A percentile compares a stretch with the other conserved stretches of the same genome.
These are phyloP conservation scores for Chrysogorgia sp. DNA, from an alignment of 92 coral and sea anemone species.

Conservation along the genomic window DNA sequence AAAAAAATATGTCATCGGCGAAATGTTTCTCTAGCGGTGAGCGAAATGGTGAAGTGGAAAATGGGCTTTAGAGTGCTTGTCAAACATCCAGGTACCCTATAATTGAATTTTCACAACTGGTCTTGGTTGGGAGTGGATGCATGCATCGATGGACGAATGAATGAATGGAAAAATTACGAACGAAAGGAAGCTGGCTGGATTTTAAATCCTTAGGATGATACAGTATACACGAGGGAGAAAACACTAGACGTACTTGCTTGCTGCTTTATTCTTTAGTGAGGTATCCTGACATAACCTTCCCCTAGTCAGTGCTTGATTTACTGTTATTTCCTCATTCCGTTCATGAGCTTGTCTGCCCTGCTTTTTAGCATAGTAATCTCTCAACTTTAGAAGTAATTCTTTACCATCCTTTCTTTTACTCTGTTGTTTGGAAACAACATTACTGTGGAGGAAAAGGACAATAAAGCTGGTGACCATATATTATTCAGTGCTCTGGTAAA, in stretches of 20 bases:
- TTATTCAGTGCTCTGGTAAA: not conserved
- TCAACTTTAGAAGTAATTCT: conserved; percentile 10
- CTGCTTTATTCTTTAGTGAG: conserved; percentile 5
- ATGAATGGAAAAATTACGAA: no score
- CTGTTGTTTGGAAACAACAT: not conserved
- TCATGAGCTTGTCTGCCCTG: not conserved
- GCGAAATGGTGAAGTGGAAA: no score
- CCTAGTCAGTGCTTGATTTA: conserved; percentile 9
- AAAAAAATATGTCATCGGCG: no score
- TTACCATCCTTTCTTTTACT: not conserved
- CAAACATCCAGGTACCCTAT: no score
- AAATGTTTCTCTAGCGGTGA: no score
- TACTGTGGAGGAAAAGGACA: not conserved
- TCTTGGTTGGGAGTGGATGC: no score
- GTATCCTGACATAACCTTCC: conserved; percentile 26
- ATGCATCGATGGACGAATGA: not conserved
- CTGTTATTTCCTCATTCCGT: not conserved
- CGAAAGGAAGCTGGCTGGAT: no score
- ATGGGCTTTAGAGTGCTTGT: no score
- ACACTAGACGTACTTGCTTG: not conserved
- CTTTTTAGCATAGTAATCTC: conserved; percentile 20
- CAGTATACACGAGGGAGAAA: not conserved
- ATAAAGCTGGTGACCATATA: not conserved
- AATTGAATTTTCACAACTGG: no score
- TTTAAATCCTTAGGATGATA: no score